Evolutionary conservation across 2,888 invertebrate species (phyloP).

Genomic region (Blastobasis lacticolella): DNA sequence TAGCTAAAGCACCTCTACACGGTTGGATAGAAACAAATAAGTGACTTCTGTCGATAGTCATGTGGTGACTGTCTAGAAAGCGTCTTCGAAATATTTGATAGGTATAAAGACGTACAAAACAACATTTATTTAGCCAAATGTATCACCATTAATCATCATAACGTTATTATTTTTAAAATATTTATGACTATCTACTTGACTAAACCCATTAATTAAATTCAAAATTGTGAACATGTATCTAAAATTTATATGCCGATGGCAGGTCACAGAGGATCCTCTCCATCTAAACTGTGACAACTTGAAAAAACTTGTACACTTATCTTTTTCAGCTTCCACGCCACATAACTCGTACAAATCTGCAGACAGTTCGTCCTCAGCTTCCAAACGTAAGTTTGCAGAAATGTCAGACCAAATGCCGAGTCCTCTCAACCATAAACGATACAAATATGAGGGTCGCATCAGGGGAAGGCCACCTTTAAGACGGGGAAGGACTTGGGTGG

Average conservation of each 20-base stretch:
- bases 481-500: slow-evolving; percentile 33
- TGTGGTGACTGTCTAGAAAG: too few relatives aligned
- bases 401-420: slow-evolving; percentile 46
- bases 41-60: too few relatives aligned
- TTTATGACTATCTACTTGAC: too few relatives aligned
- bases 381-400: slow-evolving; percentile 52
- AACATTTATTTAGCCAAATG: too few relatives aligned
- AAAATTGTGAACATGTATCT: not conserved
- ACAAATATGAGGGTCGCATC: slow-evolving; percentile 57
- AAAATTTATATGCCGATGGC: not conserved
- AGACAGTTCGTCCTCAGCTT: slow-evolving; percentile 42
- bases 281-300: too few relatives aligned
- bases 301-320: too few relatives aligned
- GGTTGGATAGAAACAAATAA: too few relatives aligned
- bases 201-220: not conserved
- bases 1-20: too few relatives aligned
- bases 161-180: too few relatives aligned
- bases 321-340: slow-evolving; percentile 35
- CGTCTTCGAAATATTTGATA: too few relatives aligned
- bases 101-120: too few relatives aligned
- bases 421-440: slow-evolving; percentile 57
- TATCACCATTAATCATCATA: too few relatives aligned
- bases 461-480: slow-evolving; percentile 55
- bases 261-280: not conserved
- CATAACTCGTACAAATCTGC: slow-evolving; percentile 30